Percentiles rank a stretch among this genome's conserved stretches.
These are phyloP conservation scores for Temnothorax ravouxi DNA, from an alignment of 2,888 invertebrate genomes.

Conservation along the genomic window DNA sequence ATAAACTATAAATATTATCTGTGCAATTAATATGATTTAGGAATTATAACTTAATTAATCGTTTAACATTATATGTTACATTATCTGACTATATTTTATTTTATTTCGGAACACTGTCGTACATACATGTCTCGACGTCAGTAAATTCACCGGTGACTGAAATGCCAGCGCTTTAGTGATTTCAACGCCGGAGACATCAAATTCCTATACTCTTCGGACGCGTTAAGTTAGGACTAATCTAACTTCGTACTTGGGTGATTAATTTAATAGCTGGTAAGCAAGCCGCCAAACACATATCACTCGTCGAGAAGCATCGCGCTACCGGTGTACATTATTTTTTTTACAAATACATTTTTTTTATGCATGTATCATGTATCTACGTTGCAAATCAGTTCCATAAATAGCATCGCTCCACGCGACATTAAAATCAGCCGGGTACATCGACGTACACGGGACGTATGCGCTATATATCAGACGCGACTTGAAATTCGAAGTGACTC, in stretches of 20 bases:
- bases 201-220: background rate
- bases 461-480: conserved; percentile 46
- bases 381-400: conserved; percentile 53
- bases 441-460: conserved; percentile 39
- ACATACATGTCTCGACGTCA: background rate
- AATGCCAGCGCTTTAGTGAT: background rate
- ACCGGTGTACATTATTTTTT: conserved; percentile 36
- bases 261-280: conserved; percentile 36
- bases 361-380: conserved; percentile 39
- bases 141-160: background rate
- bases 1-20: conserved; percentile 1
- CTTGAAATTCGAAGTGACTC: conserved; percentile 54
- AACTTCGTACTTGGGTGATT: conserved; percentile 30
- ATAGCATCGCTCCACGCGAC: conserved; percentile 38
- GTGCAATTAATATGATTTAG: conserved; percentile 1
- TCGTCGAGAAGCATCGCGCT: conserved; percentile 37
- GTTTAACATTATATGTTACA: background rate
- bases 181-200: background rate
- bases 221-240: conserved; percentile 34
- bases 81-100: background rate
- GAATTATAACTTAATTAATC: background rate
- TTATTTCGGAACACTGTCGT: background rate
- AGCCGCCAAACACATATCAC: conserved; percentile 27
- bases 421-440: conserved; percentile 39
- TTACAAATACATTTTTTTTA: background rate